Conservation (phyloP, 2,888 invertebrate genomes). For the Xanthia icteritia region DNA sequence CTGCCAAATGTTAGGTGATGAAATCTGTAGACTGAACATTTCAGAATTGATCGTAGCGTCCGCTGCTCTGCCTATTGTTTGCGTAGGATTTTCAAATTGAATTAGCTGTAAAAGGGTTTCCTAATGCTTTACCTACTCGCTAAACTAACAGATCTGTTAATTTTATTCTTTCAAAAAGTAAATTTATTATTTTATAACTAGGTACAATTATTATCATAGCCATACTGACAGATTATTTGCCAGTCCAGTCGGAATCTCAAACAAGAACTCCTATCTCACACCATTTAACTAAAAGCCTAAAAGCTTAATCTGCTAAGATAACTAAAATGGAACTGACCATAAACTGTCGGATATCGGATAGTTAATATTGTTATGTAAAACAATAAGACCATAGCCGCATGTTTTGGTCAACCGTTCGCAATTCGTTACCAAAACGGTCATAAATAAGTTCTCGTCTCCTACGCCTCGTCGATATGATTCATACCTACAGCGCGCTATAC, state of each 20-base stretch:
- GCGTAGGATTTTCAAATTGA: too few relatives aligned
- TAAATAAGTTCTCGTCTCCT: constrained; percentile 73
- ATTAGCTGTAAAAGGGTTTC: too few relatives aligned
- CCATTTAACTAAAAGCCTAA: constrained; percentile 30
- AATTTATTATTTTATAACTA: neutral
- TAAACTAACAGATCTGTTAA: neutral
- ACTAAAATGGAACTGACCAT: constrained; percentile 40
- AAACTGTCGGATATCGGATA: constrained; percentile 40
- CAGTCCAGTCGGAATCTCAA: constrained; percentile 7
- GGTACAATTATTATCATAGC: neutral
- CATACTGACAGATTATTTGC: neutral
- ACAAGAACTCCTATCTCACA: constrained; percentile 17
- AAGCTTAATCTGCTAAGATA: constrained; percentile 45
- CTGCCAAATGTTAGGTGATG: constrained; percentile 27
- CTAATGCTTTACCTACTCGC: neutral
- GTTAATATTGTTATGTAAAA: constrained; percentile 66
- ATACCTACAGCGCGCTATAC: constrained; percentile 72
- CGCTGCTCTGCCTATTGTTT: neutral
- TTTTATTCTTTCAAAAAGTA: neutral
- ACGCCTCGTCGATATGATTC: constrained; percentile 81
- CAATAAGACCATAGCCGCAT: constrained; percentile 61
- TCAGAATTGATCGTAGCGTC: neutral
- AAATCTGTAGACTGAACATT: constrained; percentile 24
- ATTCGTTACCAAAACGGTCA: constrained; percentile 63
- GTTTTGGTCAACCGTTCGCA: constrained; percentile 60